Evolutionary conservation across 2,113 vertebrate species (phyloP), one percentile per base, ranked within the genome.

Genomic region (Chiloscyllium plagiosum): DNA sequence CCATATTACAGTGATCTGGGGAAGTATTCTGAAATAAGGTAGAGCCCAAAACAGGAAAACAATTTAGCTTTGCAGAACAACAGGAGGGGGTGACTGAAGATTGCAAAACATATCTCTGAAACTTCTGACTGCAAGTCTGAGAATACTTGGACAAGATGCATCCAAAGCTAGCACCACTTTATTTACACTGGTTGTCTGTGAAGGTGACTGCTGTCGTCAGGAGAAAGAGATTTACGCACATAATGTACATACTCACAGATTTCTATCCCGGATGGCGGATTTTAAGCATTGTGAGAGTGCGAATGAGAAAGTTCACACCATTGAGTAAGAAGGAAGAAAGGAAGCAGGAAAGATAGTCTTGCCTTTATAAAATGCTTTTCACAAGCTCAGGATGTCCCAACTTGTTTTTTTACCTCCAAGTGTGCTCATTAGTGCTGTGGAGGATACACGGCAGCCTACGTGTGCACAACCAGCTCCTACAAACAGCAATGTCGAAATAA

Each of bases 231-330:
- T 66, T 29, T 19, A 37, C 33, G 61, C 56, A 65, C 56, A 66
- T 24, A 4, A 13, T 33, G 61, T 66, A 37, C 19, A 33, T 17
- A 13, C 87, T 90, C 29, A 10, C 87, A n/a, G 87, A 33, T 61
- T n/a, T 90, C 26, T 15, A 33, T 33, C 56, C 13, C 6, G 56
- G 56, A 92, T 15, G 17, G 89, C n/a, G 33, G 61, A 92, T 92
- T 65, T 92, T 92, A 92, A 92, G 89, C 52, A 65, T 15, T 29
- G 33, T 89, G 86, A 56, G 10, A 61, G 50, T 13, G 33, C 15
- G 56, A 61, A 61, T 92, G 89, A 92, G 56, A 92, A 92, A 65
- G 89, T 92, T 92, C 89, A 92, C 89, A 92, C 89, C 56, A 66
- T 66, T 33, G 89, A 66, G 26, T 24, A 6, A 52, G n/a, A 61